phyloP scores from a whole-genome alignment of 92 coral and sea anemone species.

The Parazoanthus darwini region DNA sequence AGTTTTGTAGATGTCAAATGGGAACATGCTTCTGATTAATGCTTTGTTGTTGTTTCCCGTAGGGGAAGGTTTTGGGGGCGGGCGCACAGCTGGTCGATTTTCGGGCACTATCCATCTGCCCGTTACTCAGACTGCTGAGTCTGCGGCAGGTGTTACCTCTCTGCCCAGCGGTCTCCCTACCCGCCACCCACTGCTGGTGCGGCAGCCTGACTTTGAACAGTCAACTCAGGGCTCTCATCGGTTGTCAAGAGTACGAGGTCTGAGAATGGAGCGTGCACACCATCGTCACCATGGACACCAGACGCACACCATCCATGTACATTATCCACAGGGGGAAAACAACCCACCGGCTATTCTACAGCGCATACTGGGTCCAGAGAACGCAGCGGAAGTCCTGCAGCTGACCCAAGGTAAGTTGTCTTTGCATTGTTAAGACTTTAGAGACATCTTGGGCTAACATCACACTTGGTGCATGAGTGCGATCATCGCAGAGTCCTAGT shows the following conservation, averaged over 20 bases:
- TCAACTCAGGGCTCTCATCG: conserved; percentile 62
- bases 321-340: conserved; percentile 61
- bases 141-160: conserved; percentile 26
- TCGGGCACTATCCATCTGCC: conserved; percentile 37
- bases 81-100: conserved; percentile 40
- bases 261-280: conserved; percentile 66
- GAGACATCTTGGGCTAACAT: too few species aligned
- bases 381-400: conserved; percentile 74
- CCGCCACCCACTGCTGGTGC: conserved; percentile 52
- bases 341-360: conserved; percentile 64
- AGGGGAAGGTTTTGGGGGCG: conserved; percentile 33
- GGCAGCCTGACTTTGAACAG: conserved; percentile 52
- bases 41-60: not conserved
- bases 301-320: conserved; percentile 61
- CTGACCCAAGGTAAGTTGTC: conserved; percentile 57
- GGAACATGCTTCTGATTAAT: not conserved
- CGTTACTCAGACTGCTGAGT: conserved; percentile 20
- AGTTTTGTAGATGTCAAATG: not conserved
- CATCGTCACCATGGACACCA: conserved; percentile 73
- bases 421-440: not conserved
- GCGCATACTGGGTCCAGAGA: conserved; percentile 66
- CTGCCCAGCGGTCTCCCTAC: conserved; percentile 45
- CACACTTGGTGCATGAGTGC: too few species aligned
- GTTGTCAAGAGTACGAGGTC: conserved; percentile 73
- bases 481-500: too few species aligned